phyloP scores from a whole-genome alignment of 2,113 vertebrate species.

The Gorilla gorilla region DNA sequence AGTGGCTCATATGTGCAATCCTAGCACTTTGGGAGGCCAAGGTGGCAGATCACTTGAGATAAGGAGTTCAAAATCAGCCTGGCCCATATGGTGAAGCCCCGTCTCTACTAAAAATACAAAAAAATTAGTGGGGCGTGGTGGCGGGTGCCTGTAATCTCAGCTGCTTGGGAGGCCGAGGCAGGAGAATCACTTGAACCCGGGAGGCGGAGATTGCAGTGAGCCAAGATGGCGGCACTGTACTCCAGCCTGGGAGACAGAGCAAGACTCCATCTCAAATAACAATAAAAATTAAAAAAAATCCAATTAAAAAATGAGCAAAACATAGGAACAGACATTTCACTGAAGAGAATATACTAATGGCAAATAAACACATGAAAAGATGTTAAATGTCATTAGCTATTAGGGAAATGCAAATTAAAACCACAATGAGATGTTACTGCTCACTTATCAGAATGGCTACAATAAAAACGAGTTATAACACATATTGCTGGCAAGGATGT shows the following conservation, averaged over 20 bases:
- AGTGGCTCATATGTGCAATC: neutral
- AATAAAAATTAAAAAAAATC: neutral
- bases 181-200: no score
- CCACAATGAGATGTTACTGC: neutral
- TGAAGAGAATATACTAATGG: neutral
- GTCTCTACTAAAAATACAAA: neutral
- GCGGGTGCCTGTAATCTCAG: no score
- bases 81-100: neutral
- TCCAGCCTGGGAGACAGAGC: no score
- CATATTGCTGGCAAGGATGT: neutral
- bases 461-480: neutral
- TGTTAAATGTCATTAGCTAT: neutral
- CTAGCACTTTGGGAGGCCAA: neutral
- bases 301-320: slow-evolving; percentile 20
- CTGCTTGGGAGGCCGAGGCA: no score
- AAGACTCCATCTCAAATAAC: neutral
- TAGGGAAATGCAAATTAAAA: slow-evolving; percentile 29
- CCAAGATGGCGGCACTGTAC: no score
- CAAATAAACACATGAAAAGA: neutral
- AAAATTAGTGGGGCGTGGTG: no score
- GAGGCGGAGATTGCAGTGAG: no score
- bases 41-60: neutral
- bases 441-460: neutral
- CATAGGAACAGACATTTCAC: neutral
- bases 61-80: neutral